Evolutionary conservation across 2,113 vertebrate species (phyloP).

Genomic region (Rhinoptilus africanus): DNA sequence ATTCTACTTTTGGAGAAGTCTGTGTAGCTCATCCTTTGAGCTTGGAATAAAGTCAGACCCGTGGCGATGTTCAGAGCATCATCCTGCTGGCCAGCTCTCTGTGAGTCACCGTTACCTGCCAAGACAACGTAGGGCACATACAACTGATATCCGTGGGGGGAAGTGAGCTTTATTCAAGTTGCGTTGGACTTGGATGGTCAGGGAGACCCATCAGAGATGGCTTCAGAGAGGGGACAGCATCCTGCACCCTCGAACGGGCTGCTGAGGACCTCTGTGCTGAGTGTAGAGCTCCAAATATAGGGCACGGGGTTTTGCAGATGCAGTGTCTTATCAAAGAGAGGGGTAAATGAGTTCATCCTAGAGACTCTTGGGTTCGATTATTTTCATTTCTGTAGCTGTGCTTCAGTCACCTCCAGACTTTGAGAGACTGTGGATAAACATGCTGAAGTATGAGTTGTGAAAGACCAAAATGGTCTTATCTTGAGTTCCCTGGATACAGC

Average conservation of each 20-base stretch:
- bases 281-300: neutral
- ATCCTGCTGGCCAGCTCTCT: neutral
- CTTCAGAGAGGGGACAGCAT: neutral
- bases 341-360: neutral
- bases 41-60: neutral
- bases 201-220: neutral
- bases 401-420: neutral
- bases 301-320: neutral
- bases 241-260: neutral
- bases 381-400: neutral
- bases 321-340: neutral
- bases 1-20: neutral
- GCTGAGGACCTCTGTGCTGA: neutral
- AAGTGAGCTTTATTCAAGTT: neutral
- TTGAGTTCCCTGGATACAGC: neutral
- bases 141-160: fast-evolving
- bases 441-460: neutral
- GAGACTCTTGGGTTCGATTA: neutral
- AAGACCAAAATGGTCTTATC: neutral
- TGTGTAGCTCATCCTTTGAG: neutral
- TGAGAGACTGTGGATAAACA: neutral
- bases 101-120: neutral
- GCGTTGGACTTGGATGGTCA: neutral
- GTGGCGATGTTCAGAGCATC: neutral
- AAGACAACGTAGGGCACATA: fast-evolving